Evolutionary conservation across 2,113 vertebrate genomes (phyloP).

Genomic region (Holacanthus passer): DNA sequence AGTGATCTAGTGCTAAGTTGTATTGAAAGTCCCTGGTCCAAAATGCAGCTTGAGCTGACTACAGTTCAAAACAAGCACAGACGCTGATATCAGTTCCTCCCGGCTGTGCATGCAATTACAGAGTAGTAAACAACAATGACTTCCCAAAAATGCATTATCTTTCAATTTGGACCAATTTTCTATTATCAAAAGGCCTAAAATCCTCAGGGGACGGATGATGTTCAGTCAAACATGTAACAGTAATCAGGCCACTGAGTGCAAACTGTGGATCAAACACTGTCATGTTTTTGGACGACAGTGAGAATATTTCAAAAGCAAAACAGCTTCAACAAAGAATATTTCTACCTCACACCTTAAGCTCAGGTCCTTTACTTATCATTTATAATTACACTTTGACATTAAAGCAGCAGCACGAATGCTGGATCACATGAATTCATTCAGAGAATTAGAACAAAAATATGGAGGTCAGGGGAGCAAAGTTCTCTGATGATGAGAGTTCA

Average conservation of each 20-base stretch:
- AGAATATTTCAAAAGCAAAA: neutral
- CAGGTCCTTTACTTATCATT: neutral
- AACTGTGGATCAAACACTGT: constrained; percentile 16
- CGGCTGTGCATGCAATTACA: neutral
- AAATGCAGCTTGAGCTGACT: neutral
- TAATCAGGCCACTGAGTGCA: neutral
- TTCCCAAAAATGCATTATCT: neutral
- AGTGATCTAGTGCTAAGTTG: neutral
- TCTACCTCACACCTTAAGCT: neutral
- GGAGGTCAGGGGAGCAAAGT: constrained; percentile 28
- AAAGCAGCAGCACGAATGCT: neutral
- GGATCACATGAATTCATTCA: constrained; percentile 41
- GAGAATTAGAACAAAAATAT: constrained; percentile 36
- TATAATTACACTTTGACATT: constrained; percentile 36
- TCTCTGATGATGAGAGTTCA: constrained; percentile 39
- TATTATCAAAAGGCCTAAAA: constrained; percentile 15
- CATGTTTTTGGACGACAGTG: neutral
- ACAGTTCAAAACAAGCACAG: constrained; percentile 15
- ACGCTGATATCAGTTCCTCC: constrained; percentile 2
- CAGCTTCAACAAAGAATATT: neutral
- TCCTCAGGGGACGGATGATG: neutral
- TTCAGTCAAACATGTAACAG: neutral
- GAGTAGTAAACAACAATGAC: neutral
- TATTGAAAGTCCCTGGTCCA: neutral
- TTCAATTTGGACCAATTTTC: constrained; percentile 24